Conservation (phyloP, 2,888 invertebrate genomes). For the Thereva nobilitata region DNA sequence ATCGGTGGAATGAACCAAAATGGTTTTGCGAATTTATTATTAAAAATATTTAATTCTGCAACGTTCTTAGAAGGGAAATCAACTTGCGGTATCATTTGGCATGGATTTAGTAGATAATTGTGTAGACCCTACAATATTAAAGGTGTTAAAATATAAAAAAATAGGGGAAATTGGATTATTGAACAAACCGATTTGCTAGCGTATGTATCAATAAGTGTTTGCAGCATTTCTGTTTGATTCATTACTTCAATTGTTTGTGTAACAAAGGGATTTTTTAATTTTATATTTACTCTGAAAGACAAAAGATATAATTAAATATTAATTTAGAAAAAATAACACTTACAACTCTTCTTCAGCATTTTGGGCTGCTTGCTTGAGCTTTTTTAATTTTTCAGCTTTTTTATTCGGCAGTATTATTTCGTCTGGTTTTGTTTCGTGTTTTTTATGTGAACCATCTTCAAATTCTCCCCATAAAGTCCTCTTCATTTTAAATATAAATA, state of each 20-base stretch:
- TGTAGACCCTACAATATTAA: constrained; percentile 49
- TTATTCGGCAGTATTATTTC: constrained; percentile 33
- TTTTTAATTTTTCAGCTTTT: constrained; percentile 30
- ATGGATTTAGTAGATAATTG: constrained; percentile 54
- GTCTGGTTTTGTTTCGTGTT: constrained; percentile 36
- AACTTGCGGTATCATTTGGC: constrained; percentile 57
- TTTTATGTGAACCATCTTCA: constrained; percentile 38
- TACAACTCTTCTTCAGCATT: constrained; percentile 23
- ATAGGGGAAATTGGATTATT: neutral
- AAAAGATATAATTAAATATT: constrained; percentile 3
- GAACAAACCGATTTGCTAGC: constrained; percentile 54
- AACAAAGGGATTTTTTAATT: constrained; percentile 53
- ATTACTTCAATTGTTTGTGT: constrained; percentile 58
- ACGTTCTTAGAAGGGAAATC: constrained; percentile 56
- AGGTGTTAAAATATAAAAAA: neutral
- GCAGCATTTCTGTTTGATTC: constrained; percentile 57
- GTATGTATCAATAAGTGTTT: constrained; percentile 56
- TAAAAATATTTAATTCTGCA: constrained; percentile 51
- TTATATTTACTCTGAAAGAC: constrained; percentile 47
- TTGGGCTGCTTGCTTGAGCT: neutral
- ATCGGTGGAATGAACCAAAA: constrained; percentile 55
- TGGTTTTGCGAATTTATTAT: constrained; percentile 54
- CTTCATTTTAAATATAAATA: constrained; percentile 42
- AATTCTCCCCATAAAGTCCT: constrained; percentile 46
- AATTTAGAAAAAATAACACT: neutral